Base-by-base conservation (phyloP, 92 coral and sea anemone species). In the Epizoanthus illoricatus region DNA sequence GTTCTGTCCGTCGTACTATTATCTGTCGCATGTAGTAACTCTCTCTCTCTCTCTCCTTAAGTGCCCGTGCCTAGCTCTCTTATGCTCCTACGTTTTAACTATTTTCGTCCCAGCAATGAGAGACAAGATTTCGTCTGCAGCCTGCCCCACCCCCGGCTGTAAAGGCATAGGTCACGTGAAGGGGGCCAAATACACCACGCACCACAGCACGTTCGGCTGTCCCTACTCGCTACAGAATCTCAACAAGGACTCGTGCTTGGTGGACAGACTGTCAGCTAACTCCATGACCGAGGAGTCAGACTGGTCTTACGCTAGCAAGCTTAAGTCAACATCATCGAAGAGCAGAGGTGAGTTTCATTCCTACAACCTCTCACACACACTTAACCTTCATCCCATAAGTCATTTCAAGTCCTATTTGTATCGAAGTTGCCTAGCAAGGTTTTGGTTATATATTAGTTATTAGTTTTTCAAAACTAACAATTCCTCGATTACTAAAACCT, bases 131-230 rank as follows among this genome's bases (percentile, higher is more conserved):
- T 94, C 97, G 52, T 91, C 98, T 36, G 98, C 98, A 19, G 95
- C 99, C 9, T 96, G 99, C 70, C 99, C 99, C 40, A 96, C 99
- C 28, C 99, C 99, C 71, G 99, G 99, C 47, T 96, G 99, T 83
- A 92, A 94, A 65, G 99, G 99, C 24, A 94, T 96, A 47, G 99
- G 99, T 75, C 99, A 96, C 85, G 99, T 96, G 84, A 96, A 96
- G 74, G 99, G 99, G 2, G 99, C 99, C 1, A 96, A 96, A 68
- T 96, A 96, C 91, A 91, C 99, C 8, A 96, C 98, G 10, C 99
- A 96, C 45, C 99, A 96, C 88, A 96, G 99, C 75, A 94, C 97
- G 81, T 96, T 96, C 81, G 99, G 99, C 15, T 96, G 99, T 74
- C 99, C 99, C 54, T 96, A 96, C 73, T 96, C 99, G 54, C 86